A percentile compares a stretch with the other conserved stretches of the same genome.
These are phyloP conservation scores for Drosophila orosa DNA, from an alignment of 1,140 invertebrate species.

Conservation along the genomic window DNA sequence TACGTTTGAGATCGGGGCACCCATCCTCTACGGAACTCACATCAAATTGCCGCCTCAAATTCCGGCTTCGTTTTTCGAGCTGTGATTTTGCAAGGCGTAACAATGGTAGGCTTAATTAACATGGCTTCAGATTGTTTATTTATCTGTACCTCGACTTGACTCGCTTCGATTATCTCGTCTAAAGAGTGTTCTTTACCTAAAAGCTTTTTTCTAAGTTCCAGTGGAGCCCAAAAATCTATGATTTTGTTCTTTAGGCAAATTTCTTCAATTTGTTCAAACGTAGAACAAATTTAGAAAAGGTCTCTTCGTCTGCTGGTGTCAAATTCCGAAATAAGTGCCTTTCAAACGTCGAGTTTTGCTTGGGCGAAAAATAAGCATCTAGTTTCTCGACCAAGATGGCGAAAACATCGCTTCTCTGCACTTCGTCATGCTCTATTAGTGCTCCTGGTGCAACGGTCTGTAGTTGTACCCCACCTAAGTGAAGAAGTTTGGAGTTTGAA, in stretches of 20 bases:
- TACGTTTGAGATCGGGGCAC: neutral
- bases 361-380: slow-evolving; percentile 1
- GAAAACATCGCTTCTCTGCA: neutral
- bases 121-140: slow-evolving; percentile 1
- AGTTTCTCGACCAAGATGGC: neutral
- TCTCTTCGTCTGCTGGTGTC: neutral
- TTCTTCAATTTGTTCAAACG: neutral
- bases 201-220: slow-evolving; percentile 14
- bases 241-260: slow-evolving; percentile 5
- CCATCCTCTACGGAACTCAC: neutral
- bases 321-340: slow-evolving; percentile 1
- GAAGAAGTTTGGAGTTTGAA: slow-evolving; percentile 5
- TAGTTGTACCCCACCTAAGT: neutral
- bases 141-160: slow-evolving; percentile 13
- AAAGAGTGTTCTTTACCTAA: slow-evolving; percentile 11
- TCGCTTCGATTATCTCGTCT: slow-evolving; percentile 8
- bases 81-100: neutral
- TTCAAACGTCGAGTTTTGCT: slow-evolving; percentile 3
- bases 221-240: slow-evolving; percentile 1
- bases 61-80: neutral
- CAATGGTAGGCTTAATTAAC: neutral
- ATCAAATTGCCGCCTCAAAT: neutral
- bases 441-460: slow-evolving; percentile 6
- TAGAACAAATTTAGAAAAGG: neutral
- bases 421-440: neutral